A percentile compares a stretch with the other conserved stretches of the same genome.
These are phyloP conservation scores for Helicoverpa armigera DNA, from an alignment of 1,140 invertebrate species.

Conservation along the genomic window DNA sequence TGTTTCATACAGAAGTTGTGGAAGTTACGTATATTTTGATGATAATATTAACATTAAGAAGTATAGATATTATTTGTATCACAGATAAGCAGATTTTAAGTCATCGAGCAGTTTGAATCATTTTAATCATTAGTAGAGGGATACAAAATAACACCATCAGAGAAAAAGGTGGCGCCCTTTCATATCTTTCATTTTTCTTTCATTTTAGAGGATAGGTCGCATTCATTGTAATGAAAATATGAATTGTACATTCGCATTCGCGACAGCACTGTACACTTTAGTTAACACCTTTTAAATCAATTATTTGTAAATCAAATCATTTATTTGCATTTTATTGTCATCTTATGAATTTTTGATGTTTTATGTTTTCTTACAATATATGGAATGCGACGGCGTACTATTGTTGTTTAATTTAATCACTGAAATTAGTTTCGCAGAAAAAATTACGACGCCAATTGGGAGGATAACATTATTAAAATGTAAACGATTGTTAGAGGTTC, in stretches of 20 bases:
- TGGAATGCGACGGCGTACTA: conserved; percentile 83
- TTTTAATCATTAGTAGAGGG: conserved; percentile 71
- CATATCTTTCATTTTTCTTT: conserved; percentile 74
- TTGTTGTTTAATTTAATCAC: conserved; percentile 70
- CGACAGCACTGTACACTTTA: conserved; percentile 38
- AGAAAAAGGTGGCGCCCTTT: conserved; percentile 70
- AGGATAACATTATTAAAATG: conserved; percentile 19
- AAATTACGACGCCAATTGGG: background rate
- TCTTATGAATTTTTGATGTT: conserved; percentile 53
- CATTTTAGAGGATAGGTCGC: conserved; percentile 82
- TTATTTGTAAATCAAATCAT: conserved; percentile 33
- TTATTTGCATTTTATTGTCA: conserved; percentile 49
- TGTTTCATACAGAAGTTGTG: conserved; percentile 66
- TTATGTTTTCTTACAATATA: conserved; percentile 84
- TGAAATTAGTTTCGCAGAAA: background rate
- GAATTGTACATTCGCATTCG: conserved; percentile 41
- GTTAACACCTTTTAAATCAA: conserved; percentile 45
- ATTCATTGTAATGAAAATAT: conserved; percentile 82
- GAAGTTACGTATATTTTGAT: conserved; percentile 71
- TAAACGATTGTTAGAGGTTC: conserved; percentile 1
- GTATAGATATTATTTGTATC: conserved; percentile 65
- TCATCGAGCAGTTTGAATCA: conserved; percentile 78
- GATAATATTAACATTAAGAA: conserved; percentile 51
- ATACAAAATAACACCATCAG: conserved; percentile 67
- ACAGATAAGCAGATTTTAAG: conserved; percentile 59